Conservation (phyloP, 2,888 invertebrate genomes). For the Ethmia dodecea region DNA sequence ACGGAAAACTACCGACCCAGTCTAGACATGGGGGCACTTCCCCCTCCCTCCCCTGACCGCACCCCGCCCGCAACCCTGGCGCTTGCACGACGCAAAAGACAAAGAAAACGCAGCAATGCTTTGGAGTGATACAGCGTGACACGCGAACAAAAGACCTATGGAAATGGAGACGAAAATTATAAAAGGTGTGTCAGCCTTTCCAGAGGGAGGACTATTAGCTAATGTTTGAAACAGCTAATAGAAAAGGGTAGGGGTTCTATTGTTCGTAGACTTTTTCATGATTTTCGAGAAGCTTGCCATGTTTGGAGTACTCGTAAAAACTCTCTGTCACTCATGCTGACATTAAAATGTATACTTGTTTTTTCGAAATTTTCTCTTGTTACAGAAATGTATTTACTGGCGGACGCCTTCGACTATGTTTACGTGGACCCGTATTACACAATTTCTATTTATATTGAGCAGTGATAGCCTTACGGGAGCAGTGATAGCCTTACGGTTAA, state of each 20-base stretch:
- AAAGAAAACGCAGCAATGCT: conserved; percentile 60
- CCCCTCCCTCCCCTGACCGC: conserved; percentile 42
- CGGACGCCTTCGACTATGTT: no score
- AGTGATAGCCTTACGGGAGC: no score
- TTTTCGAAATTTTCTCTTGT: no score
- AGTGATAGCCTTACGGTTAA: no score
- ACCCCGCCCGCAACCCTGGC: conserved; percentile 40
- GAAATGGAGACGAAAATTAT: conserved; percentile 34
- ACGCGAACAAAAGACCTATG: conserved; percentile 47
- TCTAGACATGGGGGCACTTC: conserved; percentile 77
- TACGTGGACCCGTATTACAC: no score
- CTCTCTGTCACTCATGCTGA: no score
- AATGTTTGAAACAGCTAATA: conserved; percentile 2
- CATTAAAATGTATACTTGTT: no score
- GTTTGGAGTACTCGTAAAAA: no score
- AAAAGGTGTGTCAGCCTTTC: conserved; percentile 40
- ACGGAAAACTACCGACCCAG: conserved; percentile 79
- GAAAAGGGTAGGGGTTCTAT: conserved; percentile 4
- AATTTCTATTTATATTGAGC: no score
- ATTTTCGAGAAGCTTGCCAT: no score
- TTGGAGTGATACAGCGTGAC: conserved; percentile 58
- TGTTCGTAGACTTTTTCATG: neutral
- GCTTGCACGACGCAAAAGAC: conserved; percentile 68
- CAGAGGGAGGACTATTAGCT: conserved; percentile 21
- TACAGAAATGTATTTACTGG: no score